A percentile compares a stretch with the other conserved stretches of the same genome.
Evolutionary conservation across 2,888 invertebrate species (phyloP).

Genomic region (Theretra japonica): DNA sequence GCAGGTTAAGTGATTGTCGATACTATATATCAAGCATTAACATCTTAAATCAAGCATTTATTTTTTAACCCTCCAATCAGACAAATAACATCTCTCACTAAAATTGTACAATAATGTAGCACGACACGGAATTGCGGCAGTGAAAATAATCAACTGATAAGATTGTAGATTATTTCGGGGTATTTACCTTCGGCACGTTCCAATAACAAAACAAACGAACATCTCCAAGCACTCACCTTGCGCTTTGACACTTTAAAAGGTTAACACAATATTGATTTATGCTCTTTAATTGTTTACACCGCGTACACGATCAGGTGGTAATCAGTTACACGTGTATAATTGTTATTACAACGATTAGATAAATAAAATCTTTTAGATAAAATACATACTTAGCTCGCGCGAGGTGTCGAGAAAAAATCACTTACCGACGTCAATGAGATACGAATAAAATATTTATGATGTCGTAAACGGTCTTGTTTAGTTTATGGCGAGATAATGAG

Average conservation of each 20-base stretch:
- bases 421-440: not conserved
- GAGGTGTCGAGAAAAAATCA: not conserved
- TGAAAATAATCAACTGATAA: not conserved
- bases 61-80: too few species aligned
- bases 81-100: too few species aligned
- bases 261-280: slow-evolving; percentile 1
- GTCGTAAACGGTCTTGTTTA: not conserved
- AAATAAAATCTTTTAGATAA: slow-evolving; percentile 18
- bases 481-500: too few species aligned
- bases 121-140: too few species aligned
- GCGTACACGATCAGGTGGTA: slow-evolving; percentile 1
- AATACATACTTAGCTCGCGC: not conserved
- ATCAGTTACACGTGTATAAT: slow-evolving; percentile 16
- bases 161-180: not conserved
- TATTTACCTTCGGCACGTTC: not conserved
- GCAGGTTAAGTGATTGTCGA: too few species aligned
- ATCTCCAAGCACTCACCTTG: slow-evolving; percentile 4
- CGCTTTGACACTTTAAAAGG: not conserved
- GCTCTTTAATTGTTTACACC: not conserved
- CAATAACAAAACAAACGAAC: not conserved
- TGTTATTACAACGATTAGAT: slow-evolving; percentile 22
- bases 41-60: too few species aligned
- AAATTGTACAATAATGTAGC: too few species aligned
- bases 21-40: too few species aligned
- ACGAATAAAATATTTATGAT: not conserved